Evolutionary conservation across 2,888 invertebrate genomes (phyloP).

Genomic region (Hydroisotoma schaefferi): DNA sequence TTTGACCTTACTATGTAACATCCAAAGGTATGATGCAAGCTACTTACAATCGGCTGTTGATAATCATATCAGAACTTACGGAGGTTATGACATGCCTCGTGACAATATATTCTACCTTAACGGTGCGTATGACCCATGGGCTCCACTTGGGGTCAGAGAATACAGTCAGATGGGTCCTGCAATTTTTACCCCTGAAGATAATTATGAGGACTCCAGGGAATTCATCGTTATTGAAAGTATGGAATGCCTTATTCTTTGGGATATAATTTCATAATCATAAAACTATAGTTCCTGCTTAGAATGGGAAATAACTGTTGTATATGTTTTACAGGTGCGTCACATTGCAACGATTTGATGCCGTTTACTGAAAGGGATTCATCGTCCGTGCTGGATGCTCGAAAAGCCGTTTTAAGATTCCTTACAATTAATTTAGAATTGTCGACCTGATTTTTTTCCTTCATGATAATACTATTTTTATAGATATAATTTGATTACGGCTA

Average conservation of each 20-base stretch:
- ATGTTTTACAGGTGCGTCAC: slow-evolving; percentile 8
- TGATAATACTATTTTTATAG: no score
- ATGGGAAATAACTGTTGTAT: not conserved
- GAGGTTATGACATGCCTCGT: not conserved
- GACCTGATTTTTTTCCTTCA: no score
- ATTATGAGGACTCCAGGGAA: not conserved
- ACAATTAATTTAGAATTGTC: no score
- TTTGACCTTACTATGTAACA: not conserved
- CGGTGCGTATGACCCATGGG: slow-evolving; percentile 12
- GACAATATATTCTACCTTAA: not conserved
- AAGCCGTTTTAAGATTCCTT: no score
- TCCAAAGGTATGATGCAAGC: slow-evolving; percentile 1
- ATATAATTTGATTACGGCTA: no score
- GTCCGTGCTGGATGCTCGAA: not conserved
- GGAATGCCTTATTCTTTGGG: not conserved
- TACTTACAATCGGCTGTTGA: not conserved
- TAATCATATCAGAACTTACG: not conserved
- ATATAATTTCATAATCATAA: not conserved
- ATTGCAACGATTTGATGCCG: slow-evolving; percentile 6
- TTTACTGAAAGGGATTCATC: not conserved
- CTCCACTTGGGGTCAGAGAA: not conserved
- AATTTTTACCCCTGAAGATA: not conserved
- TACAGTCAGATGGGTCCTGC: not conserved
- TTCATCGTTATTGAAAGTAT: not conserved
- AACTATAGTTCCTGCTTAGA: not conserved